phyloP scores from a whole-genome alignment of 2,888 invertebrate species.

The Machimus atricapillus region DNA sequence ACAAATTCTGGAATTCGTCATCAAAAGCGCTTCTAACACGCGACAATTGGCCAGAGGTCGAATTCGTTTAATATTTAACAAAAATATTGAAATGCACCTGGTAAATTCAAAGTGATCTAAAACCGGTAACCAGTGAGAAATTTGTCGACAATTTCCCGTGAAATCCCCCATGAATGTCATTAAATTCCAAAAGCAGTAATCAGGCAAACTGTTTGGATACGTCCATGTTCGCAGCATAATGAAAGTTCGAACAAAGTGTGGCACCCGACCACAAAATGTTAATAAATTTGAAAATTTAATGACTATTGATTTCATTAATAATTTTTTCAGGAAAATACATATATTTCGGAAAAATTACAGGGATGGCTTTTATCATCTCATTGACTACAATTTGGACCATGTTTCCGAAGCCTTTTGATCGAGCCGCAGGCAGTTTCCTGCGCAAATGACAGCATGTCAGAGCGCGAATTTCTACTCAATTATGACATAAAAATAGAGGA shows the following conservation, averaged over 20 bases:
- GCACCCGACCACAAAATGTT: background rate
- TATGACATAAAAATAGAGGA: constrained; percentile 10
- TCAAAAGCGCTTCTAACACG: background rate
- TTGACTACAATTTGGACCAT: background rate
- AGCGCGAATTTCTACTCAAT: background rate
- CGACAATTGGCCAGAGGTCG: background rate
- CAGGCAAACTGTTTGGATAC: background rate
- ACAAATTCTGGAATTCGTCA: background rate
- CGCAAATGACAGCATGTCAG: background rate
- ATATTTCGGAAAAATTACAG: background rate
- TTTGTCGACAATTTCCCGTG: background rate
- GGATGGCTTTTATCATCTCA: background rate
- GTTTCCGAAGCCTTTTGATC: background rate
- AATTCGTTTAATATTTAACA: background rate
- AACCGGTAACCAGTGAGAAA: background rate
- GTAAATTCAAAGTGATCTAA: background rate
- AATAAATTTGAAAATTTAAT: background rate
- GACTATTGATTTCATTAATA: background rate
- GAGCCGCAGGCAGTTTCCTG: background rate
- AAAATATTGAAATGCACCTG: background rate
- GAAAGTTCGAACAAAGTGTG: background rate
- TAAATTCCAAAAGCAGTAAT: background rate
- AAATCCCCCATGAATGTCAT: background rate
- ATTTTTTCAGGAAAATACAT: background rate
- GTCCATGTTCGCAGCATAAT: background rate